These are phyloP conservation scores for Sebastes miniatus DNA, from an alignment of 2,797 vertebrate genomes.

Conservation along the genomic window DNA sequence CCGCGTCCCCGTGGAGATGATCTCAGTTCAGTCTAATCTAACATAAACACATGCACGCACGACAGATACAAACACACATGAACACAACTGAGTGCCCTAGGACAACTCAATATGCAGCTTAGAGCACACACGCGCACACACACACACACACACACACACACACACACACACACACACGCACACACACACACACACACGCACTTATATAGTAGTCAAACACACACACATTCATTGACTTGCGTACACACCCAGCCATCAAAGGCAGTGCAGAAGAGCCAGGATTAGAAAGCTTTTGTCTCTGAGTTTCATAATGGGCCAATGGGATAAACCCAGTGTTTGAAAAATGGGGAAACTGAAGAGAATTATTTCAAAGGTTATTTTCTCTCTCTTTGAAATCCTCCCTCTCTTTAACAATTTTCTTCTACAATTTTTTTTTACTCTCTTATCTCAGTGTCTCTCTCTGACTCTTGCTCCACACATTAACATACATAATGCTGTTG, in stretches of 20 bases:
- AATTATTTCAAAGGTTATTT: conserved; percentile 46
- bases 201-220: neutral
- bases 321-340: conserved; percentile 52
- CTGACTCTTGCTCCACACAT: conserved; percentile 5
- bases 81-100: conserved; percentile 11
- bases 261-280: conserved; percentile 44
- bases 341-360: conserved; percentile 34
- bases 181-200: neutral
- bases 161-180: neutral
- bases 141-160: neutral
- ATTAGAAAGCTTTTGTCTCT: conserved; percentile 69
- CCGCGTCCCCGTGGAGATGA: conserved; percentile 45
- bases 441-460: neutral
- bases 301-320: conserved; percentile 58
- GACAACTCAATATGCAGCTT: conserved; percentile 23
- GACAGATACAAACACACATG: neutral
- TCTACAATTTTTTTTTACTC: neutral
- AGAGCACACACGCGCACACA: neutral
- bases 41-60: conserved; percentile 41
- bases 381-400: conserved; percentile 13
- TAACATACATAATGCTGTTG: neutral
- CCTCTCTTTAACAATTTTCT: conserved; percentile 12
- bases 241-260: conserved; percentile 52
- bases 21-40: conserved; percentile 52
- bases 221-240: conserved; percentile 11